Evolutionary conservation across 64 coral and sea anemone species (phyloP).

Genomic region (Acropora tenuis): DNA sequence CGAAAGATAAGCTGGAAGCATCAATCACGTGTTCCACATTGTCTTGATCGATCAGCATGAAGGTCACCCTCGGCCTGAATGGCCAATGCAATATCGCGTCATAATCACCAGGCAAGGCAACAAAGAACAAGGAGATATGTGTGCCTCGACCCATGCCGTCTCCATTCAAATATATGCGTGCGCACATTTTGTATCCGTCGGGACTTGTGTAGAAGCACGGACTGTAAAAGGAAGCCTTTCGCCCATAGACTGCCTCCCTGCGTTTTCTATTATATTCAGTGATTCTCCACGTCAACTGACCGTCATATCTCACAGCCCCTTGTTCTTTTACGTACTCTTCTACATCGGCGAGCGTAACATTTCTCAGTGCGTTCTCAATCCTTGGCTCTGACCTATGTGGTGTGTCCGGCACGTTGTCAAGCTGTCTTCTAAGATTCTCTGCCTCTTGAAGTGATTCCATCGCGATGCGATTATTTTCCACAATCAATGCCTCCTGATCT

Average conservation of each 20-base stretch:
- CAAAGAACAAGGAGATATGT: constrained; percentile 73
- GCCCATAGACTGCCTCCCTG: constrained; percentile 47
- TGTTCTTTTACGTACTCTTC: no score
- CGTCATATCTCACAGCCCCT: constrained; percentile 54
- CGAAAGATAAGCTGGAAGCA: constrained; percentile 70
- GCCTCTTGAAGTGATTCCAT: no score
- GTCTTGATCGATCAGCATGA: constrained; percentile 75
- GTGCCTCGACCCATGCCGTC: constrained; percentile 72
- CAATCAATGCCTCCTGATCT: no score
- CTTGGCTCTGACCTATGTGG: no score
- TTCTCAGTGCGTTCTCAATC: no score
- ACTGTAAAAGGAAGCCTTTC: constrained; percentile 64
- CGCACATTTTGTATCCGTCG: constrained; percentile 73
- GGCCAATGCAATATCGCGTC: constrained; percentile 80
- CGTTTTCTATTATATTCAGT: constrained; percentile 60
- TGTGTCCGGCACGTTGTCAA: no score
- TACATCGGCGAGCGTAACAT: no score
- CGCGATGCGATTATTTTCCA: no score
- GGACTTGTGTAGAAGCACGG: constrained; percentile 79
- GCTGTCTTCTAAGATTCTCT: no score
- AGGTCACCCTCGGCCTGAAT: constrained; percentile 70
- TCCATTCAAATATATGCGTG: constrained; percentile 65
- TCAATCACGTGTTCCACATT: constrained; percentile 43
- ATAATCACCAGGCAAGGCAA: constrained; percentile 77
- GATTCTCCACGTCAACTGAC: constrained; percentile 78